Percentiles rank a stretch among this genome's conserved stretches.
Evolutionary conservation across 2,113 vertebrate genomes (phyloP).

Genomic region (Cololabis saira): DNA sequence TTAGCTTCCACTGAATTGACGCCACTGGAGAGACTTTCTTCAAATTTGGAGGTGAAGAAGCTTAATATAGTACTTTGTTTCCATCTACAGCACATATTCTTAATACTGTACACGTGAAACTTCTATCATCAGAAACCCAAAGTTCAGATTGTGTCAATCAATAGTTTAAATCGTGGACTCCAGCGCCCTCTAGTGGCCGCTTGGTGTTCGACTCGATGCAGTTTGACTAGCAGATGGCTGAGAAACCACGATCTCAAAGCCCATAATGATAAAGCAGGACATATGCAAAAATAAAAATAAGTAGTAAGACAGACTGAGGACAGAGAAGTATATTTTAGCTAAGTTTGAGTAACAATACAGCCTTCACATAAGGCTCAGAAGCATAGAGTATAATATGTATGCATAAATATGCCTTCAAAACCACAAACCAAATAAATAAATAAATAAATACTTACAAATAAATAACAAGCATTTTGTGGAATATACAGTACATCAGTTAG

Average conservation of each 20-base stretch:
- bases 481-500: slow-evolving; percentile 79
- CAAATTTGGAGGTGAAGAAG: too few species aligned
- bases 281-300: neutral
- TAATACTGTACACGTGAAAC: too few species aligned
- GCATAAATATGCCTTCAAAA: slow-evolving; percentile 80
- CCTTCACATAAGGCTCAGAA: slow-evolving; percentile 77
- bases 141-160: too few species aligned
- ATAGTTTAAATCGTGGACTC: neutral
- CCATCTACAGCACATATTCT: too few species aligned
- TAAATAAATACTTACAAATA: slow-evolving; percentile 80
- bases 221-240: neutral
- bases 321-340: slow-evolving; percentile 81
- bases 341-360: slow-evolving; percentile 79
- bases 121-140: too few species aligned
- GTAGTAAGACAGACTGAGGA: slow-evolving; percentile 59
- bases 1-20: too few species aligned
- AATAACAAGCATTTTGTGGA: slow-evolving; percentile 80
- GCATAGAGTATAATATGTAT: slow-evolving; percentile 79
- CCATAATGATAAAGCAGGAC: too few species aligned
- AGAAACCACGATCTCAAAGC: too few species aligned
- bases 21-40: too few species aligned
- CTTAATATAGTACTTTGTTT: too few species aligned
- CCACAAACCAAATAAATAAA: slow-evolving; percentile 80
- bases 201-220: neutral
- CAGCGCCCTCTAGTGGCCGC: slow-evolving; percentile 24